These are phyloP conservation scores for Pipra filicauda DNA, from an alignment of 2,113 vertebrate species.

Conservation along the genomic window DNA sequence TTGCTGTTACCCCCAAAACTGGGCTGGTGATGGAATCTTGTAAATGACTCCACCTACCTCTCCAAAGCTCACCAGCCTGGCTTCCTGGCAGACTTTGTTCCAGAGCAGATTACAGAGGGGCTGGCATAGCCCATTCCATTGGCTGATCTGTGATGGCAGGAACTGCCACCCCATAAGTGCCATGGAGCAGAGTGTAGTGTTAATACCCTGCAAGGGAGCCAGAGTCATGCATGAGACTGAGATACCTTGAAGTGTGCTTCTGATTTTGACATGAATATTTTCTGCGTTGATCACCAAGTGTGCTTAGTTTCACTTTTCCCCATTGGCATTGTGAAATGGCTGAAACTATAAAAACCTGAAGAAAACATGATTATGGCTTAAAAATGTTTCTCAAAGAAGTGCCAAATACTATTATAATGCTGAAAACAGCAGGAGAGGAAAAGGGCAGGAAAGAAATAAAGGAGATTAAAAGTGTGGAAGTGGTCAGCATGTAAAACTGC, in stretches of 20 bases:
- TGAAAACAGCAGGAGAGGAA: not conserved
- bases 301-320: not conserved
- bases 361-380: not conserved
- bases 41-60: accelerated
- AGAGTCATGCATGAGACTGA: not conserved
- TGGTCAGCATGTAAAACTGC: not conserved
- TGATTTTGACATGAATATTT: not conserved
- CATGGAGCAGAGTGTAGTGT: not conserved
- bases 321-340: not conserved
- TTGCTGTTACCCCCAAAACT: not conserved
- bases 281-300: not conserved
- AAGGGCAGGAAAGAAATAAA: not conserved
- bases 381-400: not conserved
- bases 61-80: not conserved
- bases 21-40: not conserved
- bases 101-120: not conserved
- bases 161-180: accelerated
- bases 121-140: not conserved
- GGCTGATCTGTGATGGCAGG: not conserved
- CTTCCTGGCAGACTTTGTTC: not conserved
- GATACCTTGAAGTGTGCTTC: not conserved
- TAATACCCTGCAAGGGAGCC: not conserved
- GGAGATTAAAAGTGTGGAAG: not conserved
- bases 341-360: not conserved
- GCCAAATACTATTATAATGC: not conserved